Evolutionary conservation across 30 jellyfish, hydroid and myxozoan species (phyloP).

Genomic region (Pelagia noctiluca): DNA sequence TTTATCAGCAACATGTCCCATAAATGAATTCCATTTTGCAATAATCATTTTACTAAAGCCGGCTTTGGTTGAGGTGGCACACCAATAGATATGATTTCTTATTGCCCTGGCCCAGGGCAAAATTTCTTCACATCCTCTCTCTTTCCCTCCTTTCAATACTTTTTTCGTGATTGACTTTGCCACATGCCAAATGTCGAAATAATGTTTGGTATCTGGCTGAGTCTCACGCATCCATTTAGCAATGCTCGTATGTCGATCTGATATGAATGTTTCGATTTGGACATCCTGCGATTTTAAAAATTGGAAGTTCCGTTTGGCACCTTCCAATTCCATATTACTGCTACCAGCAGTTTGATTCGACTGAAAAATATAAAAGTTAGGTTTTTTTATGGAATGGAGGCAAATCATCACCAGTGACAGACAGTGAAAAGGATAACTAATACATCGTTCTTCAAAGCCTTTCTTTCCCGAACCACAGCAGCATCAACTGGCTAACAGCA

Average conservation of each 20-base stretch:
- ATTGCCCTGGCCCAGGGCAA: slow-evolving; percentile 11
- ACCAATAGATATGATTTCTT: slow-evolving; percentile 48
- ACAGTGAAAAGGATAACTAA: neutral
- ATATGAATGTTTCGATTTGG: neutral
- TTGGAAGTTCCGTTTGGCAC: neutral
- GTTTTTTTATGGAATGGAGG: neutral
- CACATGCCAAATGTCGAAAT: slow-evolving; percentile 38
- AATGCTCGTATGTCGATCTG: slow-evolving; percentile 34
- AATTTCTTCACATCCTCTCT: slow-evolving; percentile 18
- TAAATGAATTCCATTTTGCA: slow-evolving; percentile 49
- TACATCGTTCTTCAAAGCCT: too few species aligned
- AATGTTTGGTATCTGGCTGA: slow-evolving; percentile 34
- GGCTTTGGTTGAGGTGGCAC: slow-evolving; percentile 28
- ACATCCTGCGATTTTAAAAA: neutral
- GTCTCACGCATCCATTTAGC: slow-evolving; percentile 40
- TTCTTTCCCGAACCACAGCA: too few species aligned
- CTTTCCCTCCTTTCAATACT: slow-evolving; percentile 10
- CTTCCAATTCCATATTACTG: slow-evolving; percentile 6
- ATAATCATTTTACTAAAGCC: slow-evolving; percentile 32
- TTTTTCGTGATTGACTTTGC: slow-evolving; percentile 13
- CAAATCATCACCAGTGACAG: too few species aligned
- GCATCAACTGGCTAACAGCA: too few species aligned
- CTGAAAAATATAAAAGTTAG: neutral
- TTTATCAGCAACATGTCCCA: slow-evolving; percentile 40
- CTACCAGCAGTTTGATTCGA: slow-evolving; percentile 3